phyloP scores from a whole-genome alignment of 2,888 invertebrate species.

The Stenotaenia linearis region DNA sequence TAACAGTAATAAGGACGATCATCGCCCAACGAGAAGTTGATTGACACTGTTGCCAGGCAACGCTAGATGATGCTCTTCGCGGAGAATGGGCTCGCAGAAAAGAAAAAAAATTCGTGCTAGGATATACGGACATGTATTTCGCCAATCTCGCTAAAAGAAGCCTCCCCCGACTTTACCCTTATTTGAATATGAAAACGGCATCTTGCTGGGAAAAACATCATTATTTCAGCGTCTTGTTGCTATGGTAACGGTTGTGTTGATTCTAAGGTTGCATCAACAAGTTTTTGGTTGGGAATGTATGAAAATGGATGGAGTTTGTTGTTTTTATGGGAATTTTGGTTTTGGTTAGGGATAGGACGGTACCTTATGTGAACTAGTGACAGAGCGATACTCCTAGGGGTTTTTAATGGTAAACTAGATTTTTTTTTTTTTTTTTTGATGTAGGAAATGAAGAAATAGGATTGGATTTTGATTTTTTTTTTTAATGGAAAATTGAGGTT shows the following conservation, averaged over 20 bases:
- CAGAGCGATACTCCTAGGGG: too few relatives aligned
- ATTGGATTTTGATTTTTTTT: too few relatives aligned
- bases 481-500: too few relatives aligned
- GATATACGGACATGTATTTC: conserved; percentile 13
- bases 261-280: not conserved
- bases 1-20: conserved; percentile 19
- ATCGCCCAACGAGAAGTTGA: conserved; percentile 22
- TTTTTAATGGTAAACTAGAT: too few relatives aligned
- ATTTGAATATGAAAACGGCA: conserved; percentile 17
- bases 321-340: too few relatives aligned
- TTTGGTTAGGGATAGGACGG: too few relatives aligned
- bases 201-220: conserved; percentile 14
- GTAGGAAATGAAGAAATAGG: too few relatives aligned
- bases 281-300: not conserved
- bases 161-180: not conserved
- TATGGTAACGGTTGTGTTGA: not conserved
- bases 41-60: conserved; percentile 17
- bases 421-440: too few relatives aligned
- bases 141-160: conserved; percentile 9
- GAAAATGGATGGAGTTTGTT: too few relatives aligned
- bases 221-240: conserved; percentile 10
- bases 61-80: not conserved
- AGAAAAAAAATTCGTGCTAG: not conserved
- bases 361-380: too few relatives aligned
- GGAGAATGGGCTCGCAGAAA: not conserved